Percentiles rank a stretch among this genome's conserved stretches.
These are phyloP conservation scores for Chlamydotis undulata DNA, from an alignment of 2,113 vertebrate species.

Conservation along the genomic window DNA sequence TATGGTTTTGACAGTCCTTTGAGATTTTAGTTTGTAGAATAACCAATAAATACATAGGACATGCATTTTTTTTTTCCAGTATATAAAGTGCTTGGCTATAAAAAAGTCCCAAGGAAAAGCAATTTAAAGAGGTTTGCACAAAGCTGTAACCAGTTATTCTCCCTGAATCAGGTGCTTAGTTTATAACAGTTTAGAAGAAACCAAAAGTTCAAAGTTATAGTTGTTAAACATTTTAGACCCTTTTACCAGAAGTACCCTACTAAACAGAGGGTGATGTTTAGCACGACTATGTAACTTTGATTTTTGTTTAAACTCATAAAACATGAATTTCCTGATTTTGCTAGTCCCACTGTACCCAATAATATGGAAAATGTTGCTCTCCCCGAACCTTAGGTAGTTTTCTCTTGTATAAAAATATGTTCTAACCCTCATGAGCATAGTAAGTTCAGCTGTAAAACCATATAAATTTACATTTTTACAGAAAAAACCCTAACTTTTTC, in stretches of 20 bases:
- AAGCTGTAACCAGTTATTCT: background rate
- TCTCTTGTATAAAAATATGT: slow-evolving; percentile 35
- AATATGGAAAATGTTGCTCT: slow-evolving; percentile 62
- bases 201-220: slow-evolving; percentile 6
- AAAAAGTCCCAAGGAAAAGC: background rate
- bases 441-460: slow-evolving; percentile 32
- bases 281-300: slow-evolving; percentile 48
- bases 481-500: background rate
- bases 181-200: slow-evolving; percentile 42
- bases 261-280: slow-evolving; percentile 39
- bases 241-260: slow-evolving; percentile 11
- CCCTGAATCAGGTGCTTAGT: background rate
- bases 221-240: slow-evolving; percentile 11
- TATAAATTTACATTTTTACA: slow-evolving; percentile 23
- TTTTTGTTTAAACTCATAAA: slow-evolving; percentile 69
- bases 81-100: background rate
- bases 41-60: background rate
- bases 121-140: background rate
- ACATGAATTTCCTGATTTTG: slow-evolving; percentile 68
- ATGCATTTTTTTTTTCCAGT: background rate
- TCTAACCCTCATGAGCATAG: slow-evolving; percentile 27
- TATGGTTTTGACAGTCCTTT: background rate
- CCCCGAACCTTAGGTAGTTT: background rate
- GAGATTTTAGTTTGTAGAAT: background rate
- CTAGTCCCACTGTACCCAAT: slow-evolving; percentile 62